A percentile compares a stretch with the other conserved stretches of the same genome.
phyloP scores from a whole-genome alignment of 2,113 vertebrate genomes.

The Oenanthe oenanthe region DNA sequence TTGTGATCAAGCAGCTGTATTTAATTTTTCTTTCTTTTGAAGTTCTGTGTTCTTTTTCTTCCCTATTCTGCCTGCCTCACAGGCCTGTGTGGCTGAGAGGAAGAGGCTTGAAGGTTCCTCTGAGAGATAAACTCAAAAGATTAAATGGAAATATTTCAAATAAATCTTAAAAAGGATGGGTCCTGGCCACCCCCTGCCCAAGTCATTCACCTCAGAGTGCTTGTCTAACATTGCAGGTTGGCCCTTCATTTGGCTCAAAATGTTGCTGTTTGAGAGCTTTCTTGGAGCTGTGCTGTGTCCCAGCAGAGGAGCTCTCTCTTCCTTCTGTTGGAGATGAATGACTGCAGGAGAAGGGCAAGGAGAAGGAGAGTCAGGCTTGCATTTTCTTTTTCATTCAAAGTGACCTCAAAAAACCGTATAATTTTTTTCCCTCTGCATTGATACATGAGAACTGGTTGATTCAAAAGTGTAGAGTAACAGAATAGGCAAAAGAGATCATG shows the following conservation, averaged over 20 bases:
- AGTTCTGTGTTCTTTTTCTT: neutral
- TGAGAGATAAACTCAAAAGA: neutral
- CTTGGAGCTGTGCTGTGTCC: neutral
- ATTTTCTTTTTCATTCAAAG: neutral
- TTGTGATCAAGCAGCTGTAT: conserved; percentile 2
- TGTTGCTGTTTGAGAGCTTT: neutral
- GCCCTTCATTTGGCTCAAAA: neutral
- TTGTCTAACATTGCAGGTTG: neutral
- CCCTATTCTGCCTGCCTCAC: neutral
- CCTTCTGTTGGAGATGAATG: neutral
- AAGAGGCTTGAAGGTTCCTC: neutral
- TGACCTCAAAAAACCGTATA: neutral
- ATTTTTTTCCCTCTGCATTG: accelerated
- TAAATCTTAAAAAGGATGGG: neutral
- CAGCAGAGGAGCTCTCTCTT: neutral
- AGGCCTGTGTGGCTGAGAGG: neutral
- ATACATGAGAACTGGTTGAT: neutral
- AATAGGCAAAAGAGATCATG: neutral
- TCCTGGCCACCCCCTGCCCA: neutral
- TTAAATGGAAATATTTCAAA: neutral
- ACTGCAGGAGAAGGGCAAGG: neutral
- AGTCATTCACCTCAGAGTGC: neutral
- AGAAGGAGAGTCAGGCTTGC: neutral
- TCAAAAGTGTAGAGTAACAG: neutral
- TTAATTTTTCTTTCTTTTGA: neutral